phyloP scores from a whole-genome alignment of 2,888 invertebrate species.

The Hirtodrosophila trivittata region DNA sequence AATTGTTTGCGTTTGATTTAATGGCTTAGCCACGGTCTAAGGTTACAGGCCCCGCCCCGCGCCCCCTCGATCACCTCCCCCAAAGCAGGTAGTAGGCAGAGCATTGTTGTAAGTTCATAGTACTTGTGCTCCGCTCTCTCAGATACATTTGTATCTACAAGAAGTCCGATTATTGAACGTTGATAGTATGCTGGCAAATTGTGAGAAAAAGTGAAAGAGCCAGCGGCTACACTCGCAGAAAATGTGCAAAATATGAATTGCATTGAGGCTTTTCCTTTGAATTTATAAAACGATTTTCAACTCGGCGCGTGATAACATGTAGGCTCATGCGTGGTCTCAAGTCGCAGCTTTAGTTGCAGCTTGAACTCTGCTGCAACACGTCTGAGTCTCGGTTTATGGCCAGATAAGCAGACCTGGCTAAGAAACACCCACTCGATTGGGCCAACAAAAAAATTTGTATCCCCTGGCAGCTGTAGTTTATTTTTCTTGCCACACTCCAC shows the following conservation, averaged over 20 bases:
- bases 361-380: constrained; percentile 12
- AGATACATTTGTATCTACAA: background rate
- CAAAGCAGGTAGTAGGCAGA: constrained; percentile 19
- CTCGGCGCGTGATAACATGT: constrained; percentile 69
- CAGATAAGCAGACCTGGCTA: constrained; percentile 53
- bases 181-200: constrained; percentile 49
- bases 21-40: constrained; percentile 42
- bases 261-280: constrained; percentile 13
- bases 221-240: constrained; percentile 35
- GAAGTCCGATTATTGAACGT: constrained; percentile 42
- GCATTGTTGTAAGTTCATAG: constrained; percentile 60
- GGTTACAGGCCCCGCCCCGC: constrained; percentile 37
- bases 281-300: constrained; percentile 20
- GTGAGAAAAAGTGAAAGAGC: constrained; percentile 55
- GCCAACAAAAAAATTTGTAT: constrained; percentile 28
- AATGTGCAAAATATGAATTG: too few species aligned
- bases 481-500: constrained; percentile 25
- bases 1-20: constrained; percentile 55
- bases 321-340: constrained; percentile 67
- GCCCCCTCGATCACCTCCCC: background rate
- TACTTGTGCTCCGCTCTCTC: constrained; percentile 5
- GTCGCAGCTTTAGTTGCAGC: constrained; percentile 15
- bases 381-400: constrained; percentile 24
- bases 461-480: constrained; percentile 23
- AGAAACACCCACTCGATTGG: constrained; percentile 67